A percentile compares a stretch with the other conserved stretches of the same genome.
Conservation (phyloP, 1,140 invertebrate species). For the Drosophila ambigua region DNA sequence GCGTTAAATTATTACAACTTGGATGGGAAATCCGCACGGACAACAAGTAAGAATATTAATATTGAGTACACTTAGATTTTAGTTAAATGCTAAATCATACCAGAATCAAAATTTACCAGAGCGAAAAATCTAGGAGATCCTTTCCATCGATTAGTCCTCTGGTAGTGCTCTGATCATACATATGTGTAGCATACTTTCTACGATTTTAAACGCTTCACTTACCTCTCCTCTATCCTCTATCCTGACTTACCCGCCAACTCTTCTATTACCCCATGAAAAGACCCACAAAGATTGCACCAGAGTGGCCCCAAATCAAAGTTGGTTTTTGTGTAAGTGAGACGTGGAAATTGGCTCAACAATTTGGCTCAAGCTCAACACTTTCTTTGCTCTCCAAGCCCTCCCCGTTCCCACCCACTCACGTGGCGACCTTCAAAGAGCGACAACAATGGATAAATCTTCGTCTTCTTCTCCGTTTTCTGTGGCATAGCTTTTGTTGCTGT, state of each 20-base stretch:
- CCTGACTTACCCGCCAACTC: too few relatives aligned
- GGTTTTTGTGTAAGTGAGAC: constrained; percentile 58
- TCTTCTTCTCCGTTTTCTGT: constrained; percentile 5
- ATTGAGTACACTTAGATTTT: too few relatives aligned
- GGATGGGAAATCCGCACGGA: background rate
- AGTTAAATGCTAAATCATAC: too few relatives aligned
- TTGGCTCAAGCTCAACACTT: constrained; percentile 68
- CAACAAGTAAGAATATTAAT: constrained; percentile 3
- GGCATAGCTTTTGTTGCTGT: constrained; percentile 4
- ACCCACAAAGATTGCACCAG: background rate
- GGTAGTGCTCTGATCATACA: too few relatives aligned
- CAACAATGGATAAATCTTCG: constrained; percentile 48
- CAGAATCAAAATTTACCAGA: too few relatives aligned
- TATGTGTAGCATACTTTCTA: too few relatives aligned
- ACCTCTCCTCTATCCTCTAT: too few relatives aligned
- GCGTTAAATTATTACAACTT: constrained; percentile 18
- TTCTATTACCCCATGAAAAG: too few relatives aligned
- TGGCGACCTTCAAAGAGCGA: constrained; percentile 48
- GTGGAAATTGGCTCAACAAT: constrained; percentile 60
- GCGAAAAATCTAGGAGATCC: too few relatives aligned
- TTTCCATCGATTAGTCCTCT: too few relatives aligned
- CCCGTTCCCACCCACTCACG: constrained; percentile 25
- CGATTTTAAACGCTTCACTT: too few relatives aligned
- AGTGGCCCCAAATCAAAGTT: constrained; percentile 36
- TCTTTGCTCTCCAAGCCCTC: constrained; percentile 6